phyloP scores from a whole-genome alignment of 92 coral and sea anemone genomes.

The Porites cylindrica region DNA sequence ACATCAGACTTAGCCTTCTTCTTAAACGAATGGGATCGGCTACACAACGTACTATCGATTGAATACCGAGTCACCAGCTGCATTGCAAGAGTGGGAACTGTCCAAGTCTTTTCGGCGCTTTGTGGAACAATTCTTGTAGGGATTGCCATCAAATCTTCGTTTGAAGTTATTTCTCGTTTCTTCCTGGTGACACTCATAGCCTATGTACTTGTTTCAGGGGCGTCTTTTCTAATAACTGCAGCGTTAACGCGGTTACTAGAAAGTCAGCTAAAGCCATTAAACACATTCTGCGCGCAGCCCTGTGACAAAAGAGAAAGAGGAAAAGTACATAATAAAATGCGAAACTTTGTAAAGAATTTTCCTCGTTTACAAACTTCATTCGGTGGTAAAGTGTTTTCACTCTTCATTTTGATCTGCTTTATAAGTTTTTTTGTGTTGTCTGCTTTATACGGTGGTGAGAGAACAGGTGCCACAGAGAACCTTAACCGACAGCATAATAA shows the following conservation, averaged over 20 bases:
- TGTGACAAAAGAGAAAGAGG: not conserved
- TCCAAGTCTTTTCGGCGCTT: constrained; percentile 26
- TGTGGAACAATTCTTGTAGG: constrained; percentile 37
- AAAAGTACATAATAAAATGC: not conserved
- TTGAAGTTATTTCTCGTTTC: constrained; percentile 41
- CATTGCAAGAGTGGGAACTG: constrained; percentile 47
- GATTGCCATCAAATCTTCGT: constrained; percentile 56
- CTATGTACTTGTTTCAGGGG: not conserved
- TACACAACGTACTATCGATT: constrained; percentile 17
- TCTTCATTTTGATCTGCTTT: not conserved
- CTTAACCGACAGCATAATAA: not conserved
- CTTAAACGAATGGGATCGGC: constrained; percentile 33
- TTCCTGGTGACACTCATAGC: constrained; percentile 37
- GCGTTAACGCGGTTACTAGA: not conserved
- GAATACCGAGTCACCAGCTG: constrained; percentile 35
- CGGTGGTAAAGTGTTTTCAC: constrained; percentile 1
- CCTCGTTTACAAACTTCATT: not conserved
- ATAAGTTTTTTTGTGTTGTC: not conserved
- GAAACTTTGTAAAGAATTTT: not conserved
- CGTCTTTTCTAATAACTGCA: not conserved
- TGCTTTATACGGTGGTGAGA: not conserved
- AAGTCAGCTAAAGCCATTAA: not conserved
- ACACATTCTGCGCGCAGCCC: not conserved
- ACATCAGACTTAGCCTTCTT: constrained; percentile 38
- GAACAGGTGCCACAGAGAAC: not conserved